phyloP scores from a whole-genome alignment of 2,797 vertebrate genomes.

The Psittacula echo region DNA sequence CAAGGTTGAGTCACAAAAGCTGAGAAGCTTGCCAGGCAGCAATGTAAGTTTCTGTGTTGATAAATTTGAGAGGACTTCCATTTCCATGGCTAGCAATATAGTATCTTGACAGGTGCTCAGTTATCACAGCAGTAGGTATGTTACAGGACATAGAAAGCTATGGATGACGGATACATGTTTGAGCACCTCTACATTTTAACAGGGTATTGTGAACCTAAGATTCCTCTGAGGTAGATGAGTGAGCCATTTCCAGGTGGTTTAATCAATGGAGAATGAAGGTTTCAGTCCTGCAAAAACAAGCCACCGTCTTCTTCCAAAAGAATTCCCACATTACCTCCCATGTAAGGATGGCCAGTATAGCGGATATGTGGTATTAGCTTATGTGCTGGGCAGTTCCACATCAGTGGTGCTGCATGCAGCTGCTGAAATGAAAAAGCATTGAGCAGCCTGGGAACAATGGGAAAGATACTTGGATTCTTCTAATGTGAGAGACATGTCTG shows the following conservation, averaged over 20 bases:
- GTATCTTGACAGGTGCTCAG: slow-evolving; percentile 53
- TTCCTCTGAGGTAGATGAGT: not conserved
- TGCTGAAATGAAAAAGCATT: not conserved
- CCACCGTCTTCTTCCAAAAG: not conserved
- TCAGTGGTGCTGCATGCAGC: slow-evolving; percentile 2
- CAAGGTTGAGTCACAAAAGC: slow-evolving; percentile 63
- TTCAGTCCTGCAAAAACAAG: not conserved
- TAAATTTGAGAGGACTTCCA: slow-evolving; percentile 27
- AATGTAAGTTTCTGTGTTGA: slow-evolving; percentile 31
- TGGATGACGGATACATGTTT: not conserved
- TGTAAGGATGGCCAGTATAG: not conserved
- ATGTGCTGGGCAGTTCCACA: slow-evolving; percentile 6
- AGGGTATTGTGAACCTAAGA: not conserved
- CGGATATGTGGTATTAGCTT: not conserved
- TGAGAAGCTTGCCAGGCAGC: slow-evolving; percentile 29
- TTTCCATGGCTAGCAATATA: slow-evolving; percentile 37
- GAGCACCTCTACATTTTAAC: not conserved
- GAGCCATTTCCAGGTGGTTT: not conserved
- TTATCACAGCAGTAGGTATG: slow-evolving; percentile 44
- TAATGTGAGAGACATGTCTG: accelerated
- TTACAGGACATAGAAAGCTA: not conserved
- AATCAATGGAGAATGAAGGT: not conserved
- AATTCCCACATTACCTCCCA: not conserved
- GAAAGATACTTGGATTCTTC: not conserved
- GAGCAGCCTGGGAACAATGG: not conserved